Percentiles rank a stretch among this genome's conserved stretches.
Conservation (phyloP, 1,140 invertebrate species). For the Solenopsis fugax region DNA sequence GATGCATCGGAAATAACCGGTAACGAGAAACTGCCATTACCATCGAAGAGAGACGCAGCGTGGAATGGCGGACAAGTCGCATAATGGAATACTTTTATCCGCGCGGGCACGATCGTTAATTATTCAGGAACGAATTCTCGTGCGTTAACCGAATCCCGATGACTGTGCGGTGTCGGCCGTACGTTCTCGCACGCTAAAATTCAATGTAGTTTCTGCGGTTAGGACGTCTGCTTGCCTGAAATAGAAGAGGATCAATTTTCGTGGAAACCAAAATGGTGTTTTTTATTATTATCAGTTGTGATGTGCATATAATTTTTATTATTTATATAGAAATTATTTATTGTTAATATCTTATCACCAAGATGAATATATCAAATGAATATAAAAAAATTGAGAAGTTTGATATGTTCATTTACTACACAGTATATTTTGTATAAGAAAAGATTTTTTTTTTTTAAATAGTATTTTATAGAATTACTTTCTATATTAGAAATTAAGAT, state of each 20-base stretch:
- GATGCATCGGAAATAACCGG: conserved; percentile 70
- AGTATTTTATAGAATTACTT: not conserved
- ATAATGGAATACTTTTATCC: conserved; percentile 83
- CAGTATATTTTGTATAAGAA: not conserved
- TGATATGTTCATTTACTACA: not conserved
- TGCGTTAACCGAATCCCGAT: conserved; percentile 65
- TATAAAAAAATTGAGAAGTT: not conserved
- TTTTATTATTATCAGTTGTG: not conserved
- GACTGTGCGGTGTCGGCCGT: conserved; percentile 55
- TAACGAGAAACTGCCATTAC: conserved; percentile 80
- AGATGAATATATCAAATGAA: not conserved
- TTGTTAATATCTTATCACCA: not conserved
- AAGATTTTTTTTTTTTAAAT: not conserved
- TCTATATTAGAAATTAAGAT: not conserved
- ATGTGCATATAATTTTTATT: conserved; percentile 6
- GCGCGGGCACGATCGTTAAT: conserved; percentile 77
- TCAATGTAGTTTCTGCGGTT: conserved; percentile 61
- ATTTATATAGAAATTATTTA: conserved; percentile 3
- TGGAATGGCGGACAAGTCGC: conserved; percentile 75
- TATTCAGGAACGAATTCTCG: conserved; percentile 79
- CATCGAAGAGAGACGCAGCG: conserved; percentile 68
- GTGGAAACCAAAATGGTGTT: conserved; percentile 14
- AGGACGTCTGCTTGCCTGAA: not conserved
- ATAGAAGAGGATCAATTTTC: conserved; percentile 35
- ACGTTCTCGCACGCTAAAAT: conserved; percentile 52